Evolutionary conservation across 2,797 vertebrate species (phyloP).

Genomic region (Pterois miles): DNA sequence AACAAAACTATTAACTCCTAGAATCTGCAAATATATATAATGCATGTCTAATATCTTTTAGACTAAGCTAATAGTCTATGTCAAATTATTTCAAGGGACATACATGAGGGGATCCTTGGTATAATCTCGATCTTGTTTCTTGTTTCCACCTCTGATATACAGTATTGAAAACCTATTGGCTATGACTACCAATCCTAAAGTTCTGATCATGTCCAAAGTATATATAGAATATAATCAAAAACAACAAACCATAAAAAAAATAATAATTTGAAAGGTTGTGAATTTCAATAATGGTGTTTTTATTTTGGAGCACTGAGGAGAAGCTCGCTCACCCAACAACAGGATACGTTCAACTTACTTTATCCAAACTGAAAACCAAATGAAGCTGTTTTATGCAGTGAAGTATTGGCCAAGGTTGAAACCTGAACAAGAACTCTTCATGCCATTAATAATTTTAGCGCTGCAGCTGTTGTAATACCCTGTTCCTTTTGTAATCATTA

Average conservation of each 20-base stretch:
- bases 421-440: background rate
- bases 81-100: too few relatives aligned
- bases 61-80: too few relatives aligned
- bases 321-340: background rate
- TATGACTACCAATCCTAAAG: too few relatives aligned
- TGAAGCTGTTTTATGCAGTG: background rate
- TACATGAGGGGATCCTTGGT: too few relatives aligned
- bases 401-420: background rate
- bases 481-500: background rate
- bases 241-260: too few relatives aligned
- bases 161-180: too few relatives aligned
- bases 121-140: too few relatives aligned
- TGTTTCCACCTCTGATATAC: too few relatives aligned
- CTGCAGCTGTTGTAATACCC: background rate
- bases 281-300: background rate
- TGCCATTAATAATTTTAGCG: background rate
- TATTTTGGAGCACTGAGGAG: background rate
- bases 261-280: too few relatives aligned
- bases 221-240: background rate
- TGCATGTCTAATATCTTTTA: too few relatives aligned
- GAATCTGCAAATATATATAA: too few relatives aligned
- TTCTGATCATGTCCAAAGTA: background rate
- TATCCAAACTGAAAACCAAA: background rate
- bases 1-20: too few relatives aligned
- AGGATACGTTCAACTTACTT: background rate